Evolutionary conservation across 1,140 invertebrate genomes (phyloP), one percentile per base, ranked within the genome.

Genomic region (Drosophila saltans): DNA sequence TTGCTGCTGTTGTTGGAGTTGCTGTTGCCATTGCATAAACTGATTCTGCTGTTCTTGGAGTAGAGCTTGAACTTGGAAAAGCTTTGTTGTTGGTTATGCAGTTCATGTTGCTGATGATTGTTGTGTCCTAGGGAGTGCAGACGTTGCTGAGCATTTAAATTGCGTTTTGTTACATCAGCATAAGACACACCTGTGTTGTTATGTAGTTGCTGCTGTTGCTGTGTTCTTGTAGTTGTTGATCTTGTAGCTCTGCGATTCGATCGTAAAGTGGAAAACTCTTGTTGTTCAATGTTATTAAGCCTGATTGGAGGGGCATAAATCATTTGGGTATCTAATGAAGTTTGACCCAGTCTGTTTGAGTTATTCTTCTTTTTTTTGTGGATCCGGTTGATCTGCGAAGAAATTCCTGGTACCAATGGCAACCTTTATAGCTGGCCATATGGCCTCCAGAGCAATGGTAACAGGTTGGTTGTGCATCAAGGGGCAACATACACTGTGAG

Each of bases 131-230:
- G 43, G 43, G 16, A 45, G 43, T 45, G n/a, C 21, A 45, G 43
- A 45, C 43, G 16, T 45, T 45, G 43, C 43, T 45, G 43, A 5
- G 43, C 43, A 45, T 45, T 45, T 45, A 45, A 45, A 16, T 45
- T 45, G 43, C 16, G 43, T 45, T 45, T 45, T 5, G 43, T 45
- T 45, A 45, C 16, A 21, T 45, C 2, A 45, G 43, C 43, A 45
- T 45, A 45, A 45, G 43, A 45, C 3, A 45, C n/a, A 45, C 43
- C 43, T 45, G n/a, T 21, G 43, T 45, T 45, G 43, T 16, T 45
- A 45, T 7, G n/a, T 45, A 45, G n/a, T 21, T 45, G 43, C n/a
- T 43, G 11, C 41, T 43, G 41, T 43, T 43, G 41, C 41, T 43
- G 3, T 43, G 1, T 43, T n/a, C 0, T 16, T 16, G 16, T 16